A percentile compares a stretch with the other conserved stretches of the same genome.
Evolutionary conservation across 2,888 invertebrate genomes (phyloP).

Genomic region (Athripsodes cinereus): DNA sequence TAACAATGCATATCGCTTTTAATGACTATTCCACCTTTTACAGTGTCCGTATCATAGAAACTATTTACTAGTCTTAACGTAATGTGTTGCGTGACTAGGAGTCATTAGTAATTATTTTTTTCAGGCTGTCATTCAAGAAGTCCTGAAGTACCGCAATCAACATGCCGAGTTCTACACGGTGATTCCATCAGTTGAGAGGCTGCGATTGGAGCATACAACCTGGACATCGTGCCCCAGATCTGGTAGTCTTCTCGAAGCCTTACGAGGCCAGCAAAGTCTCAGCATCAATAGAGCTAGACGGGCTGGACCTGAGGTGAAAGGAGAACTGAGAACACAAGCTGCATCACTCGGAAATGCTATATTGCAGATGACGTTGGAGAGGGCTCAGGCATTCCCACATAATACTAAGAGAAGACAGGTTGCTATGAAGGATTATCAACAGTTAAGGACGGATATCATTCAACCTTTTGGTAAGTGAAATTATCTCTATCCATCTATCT

Average conservation of each 20-base stretch:
- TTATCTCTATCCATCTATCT: too few species aligned
- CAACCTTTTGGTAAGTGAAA: conserved; percentile 52
- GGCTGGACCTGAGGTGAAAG: conserved; percentile 14
- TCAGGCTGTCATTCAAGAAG: conserved; percentile 58
- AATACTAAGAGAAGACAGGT: conserved; percentile 36
- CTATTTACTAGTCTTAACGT: too few species aligned
- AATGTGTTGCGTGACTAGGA: too few species aligned
- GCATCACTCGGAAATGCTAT: conserved; percentile 20
- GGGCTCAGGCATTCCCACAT: conserved; percentile 34
- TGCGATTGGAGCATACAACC: conserved; percentile 57
- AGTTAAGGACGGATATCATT: conserved; percentile 60
- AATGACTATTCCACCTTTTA: too few species aligned
- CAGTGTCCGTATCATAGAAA: too few species aligned
- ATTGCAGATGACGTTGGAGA: conserved; percentile 19
- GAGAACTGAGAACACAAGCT: conserved; percentile 19
- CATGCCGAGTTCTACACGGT: conserved; percentile 49
- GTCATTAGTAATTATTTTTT: too few species aligned
- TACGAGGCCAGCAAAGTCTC: conserved; percentile 38
- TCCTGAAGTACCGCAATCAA: conserved; percentile 56
- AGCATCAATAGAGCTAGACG: conserved; percentile 14
- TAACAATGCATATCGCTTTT: too few species aligned
- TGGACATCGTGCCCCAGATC: conserved; percentile 66
- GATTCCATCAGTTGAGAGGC: conserved; percentile 27
- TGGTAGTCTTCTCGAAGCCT: conserved; percentile 44
- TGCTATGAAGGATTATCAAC: conserved; percentile 50